Evolutionary conservation across 2,888 invertebrate species (phyloP).

Genomic region (Phengaris arion): DNA sequence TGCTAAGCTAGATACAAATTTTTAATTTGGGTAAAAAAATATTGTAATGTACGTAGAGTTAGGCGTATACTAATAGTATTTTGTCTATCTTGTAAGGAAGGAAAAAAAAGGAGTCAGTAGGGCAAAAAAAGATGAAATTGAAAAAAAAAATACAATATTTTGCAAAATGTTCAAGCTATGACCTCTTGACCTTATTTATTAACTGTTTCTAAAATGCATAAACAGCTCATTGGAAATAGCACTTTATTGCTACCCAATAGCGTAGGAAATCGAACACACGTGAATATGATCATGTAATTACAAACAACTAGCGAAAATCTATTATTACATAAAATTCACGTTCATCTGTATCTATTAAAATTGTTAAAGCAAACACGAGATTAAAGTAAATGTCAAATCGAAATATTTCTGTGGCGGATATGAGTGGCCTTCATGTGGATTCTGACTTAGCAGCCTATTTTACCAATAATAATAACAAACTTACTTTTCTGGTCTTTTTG

Average conservation of each 20-base stretch:
- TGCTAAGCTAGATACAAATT: too few species aligned
- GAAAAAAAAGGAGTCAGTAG: too few species aligned
- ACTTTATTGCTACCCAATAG: too few species aligned
- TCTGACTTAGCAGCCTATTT: conserved; percentile 3
- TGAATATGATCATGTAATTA: neutral
- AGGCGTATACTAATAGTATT: neutral
- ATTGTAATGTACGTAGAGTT: neutral
- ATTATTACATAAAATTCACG: conserved; percentile 13
- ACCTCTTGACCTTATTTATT: too few species aligned
- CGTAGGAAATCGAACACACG: neutral
- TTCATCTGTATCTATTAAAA: conserved; percentile 12
- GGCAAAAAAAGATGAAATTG: too few species aligned
- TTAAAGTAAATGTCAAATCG: conserved; percentile 24
- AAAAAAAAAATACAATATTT: too few species aligned
- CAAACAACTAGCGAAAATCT: neutral
- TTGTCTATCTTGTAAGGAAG: too few species aligned
- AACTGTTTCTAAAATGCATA: too few species aligned
- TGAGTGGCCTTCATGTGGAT: conserved; percentile 5
- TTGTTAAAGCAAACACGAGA: conserved; percentile 12
- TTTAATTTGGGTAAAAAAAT: neutral
- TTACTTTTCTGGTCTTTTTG: conserved; percentile 4
- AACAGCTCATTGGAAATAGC: too few species aligned
- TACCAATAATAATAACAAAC: neutral
- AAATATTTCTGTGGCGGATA: conserved; percentile 20
- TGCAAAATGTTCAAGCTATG: too few species aligned